These are phyloP conservation scores for Neodiprion pinetum DNA, from an alignment of 1,140 invertebrate genomes.

Conservation along the genomic window DNA sequence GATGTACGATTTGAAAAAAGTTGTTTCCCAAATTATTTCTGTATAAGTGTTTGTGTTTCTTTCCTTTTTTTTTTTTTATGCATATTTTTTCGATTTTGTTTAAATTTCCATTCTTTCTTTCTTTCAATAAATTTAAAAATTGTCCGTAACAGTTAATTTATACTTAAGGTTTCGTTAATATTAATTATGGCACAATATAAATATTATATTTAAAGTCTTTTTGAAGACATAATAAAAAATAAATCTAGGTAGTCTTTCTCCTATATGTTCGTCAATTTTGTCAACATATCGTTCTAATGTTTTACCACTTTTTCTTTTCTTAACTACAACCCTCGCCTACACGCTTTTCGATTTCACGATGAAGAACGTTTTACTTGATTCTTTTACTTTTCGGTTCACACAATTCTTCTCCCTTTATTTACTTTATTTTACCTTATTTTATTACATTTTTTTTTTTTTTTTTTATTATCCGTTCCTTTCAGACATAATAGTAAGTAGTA, in stretches of 20 bases:
- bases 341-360: slow-evolving; percentile 42
- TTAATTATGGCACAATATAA: slow-evolving; percentile 63
- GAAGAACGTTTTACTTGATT: no score
- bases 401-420: slow-evolving; percentile 34
- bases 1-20: slow-evolving; percentile 15
- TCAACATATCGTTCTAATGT: slow-evolving; percentile 22
- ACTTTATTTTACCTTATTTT: slow-evolving; percentile 26
- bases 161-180: slow-evolving; percentile 57
- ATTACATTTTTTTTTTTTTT: background rate
- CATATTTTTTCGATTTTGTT: slow-evolving; percentile 32
- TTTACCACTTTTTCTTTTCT: slow-evolving; percentile 23
- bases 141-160: slow-evolving; percentile 58
- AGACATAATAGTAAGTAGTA: background rate
- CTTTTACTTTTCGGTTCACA: slow-evolving; percentile 16
- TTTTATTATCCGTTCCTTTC: background rate
- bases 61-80: slow-evolving; percentile 12
- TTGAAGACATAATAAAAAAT: slow-evolving; percentile 61
- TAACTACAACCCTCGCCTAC: slow-evolving; percentile 22
- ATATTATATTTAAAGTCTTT: slow-evolving; percentile 61
- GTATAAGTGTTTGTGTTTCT: slow-evolving; percentile 15
- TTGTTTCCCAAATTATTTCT: background rate
- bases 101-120: slow-evolving; percentile 38
- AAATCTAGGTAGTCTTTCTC: slow-evolving; percentile 61
- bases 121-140: slow-evolving; percentile 57
- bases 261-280: slow-evolving; percentile 50